Percentiles rank a stretch among this genome's conserved stretches.
These are phyloP conservation scores for Nothoprocta pentlandii DNA, from an alignment of 2,113 vertebrate species.

Conservation along the genomic window DNA sequence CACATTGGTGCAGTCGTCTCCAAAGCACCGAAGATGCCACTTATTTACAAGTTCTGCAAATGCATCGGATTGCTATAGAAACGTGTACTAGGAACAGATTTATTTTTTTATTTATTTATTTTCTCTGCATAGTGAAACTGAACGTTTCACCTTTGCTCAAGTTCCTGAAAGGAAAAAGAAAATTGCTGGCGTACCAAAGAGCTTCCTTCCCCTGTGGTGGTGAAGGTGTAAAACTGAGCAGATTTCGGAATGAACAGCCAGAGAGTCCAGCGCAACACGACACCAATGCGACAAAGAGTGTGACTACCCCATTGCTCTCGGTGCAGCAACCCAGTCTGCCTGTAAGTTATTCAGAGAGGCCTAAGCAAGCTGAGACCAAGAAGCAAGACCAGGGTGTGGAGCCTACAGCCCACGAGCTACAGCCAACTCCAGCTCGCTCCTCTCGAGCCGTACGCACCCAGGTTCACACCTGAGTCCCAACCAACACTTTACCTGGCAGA, in stretches of 20 bases:
- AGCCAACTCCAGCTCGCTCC: background rate
- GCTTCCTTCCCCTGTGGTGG: background rate
- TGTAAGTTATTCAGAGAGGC: background rate
- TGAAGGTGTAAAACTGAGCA: background rate
- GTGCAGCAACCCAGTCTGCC: background rate
- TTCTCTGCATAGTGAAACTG: background rate
- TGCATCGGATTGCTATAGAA: background rate
- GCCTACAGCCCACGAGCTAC: accelerated
- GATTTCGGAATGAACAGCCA: background rate
- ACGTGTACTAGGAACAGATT: background rate
- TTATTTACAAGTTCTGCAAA: background rate
- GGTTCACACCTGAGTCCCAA: background rate
- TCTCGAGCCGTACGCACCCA: background rate
- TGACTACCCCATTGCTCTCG: background rate
- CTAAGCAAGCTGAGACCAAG: background rate
- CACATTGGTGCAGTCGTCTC: background rate
- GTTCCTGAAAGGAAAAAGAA: background rate
- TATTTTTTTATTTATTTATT: background rate
- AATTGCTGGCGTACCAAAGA: accelerated
- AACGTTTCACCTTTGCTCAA: background rate
- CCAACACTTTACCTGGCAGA: background rate
- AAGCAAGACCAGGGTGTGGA: background rate
- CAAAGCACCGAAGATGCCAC: background rate
- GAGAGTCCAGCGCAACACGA: background rate
- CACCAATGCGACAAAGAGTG: background rate